These are phyloP conservation scores for Chrysina gloriosa DNA, from an alignment of 2,888 invertebrate genomes.

Conservation along the genomic window DNA sequence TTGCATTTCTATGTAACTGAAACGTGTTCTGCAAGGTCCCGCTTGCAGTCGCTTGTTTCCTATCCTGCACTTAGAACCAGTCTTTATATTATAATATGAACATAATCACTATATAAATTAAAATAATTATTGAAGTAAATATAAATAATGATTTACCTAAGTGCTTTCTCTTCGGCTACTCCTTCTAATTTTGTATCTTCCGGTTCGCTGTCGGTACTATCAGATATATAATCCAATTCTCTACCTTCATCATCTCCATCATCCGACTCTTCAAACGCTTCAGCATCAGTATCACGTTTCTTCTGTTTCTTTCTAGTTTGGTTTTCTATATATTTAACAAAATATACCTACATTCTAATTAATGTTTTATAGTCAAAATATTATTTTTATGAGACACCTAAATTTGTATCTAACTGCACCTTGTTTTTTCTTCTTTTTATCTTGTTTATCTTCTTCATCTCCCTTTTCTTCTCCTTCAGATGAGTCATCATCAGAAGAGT, in stretches of 20 bases:
- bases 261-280: slow-evolving; percentile 95
- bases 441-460: slow-evolving; percentile 71
- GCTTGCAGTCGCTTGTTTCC: too few species aligned
- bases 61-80: too few species aligned
- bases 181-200: slow-evolving; percentile 79
- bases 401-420: slow-evolving; percentile 56
- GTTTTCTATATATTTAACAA: neutral
- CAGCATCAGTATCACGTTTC: slow-evolving; percentile 85
- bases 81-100: too few species aligned
- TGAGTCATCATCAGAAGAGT: slow-evolving; percentile 81
- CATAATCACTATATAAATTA: too few species aligned
- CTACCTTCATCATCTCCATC: slow-evolving; percentile 97
- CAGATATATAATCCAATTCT: slow-evolving; percentile 93
- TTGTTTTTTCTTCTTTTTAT: slow-evolving; percentile 75
- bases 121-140: neutral
- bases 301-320: slow-evolving; percentile 73
- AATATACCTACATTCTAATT: neutral
- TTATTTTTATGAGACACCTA: neutral
- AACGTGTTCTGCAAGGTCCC: too few species aligned
- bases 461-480: slow-evolving; percentile 78
- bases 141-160: slow-evolving; percentile 63
- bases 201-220: slow-evolving; percentile 82
- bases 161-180: slow-evolving; percentile 80
- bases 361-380: too few species aligned
- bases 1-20: too few species aligned